Evolutionary conservation across 2,888 invertebrate species (phyloP), one percentile per base, ranked within the genome.

Genomic region (Ceraclea dissimilis): DNA sequence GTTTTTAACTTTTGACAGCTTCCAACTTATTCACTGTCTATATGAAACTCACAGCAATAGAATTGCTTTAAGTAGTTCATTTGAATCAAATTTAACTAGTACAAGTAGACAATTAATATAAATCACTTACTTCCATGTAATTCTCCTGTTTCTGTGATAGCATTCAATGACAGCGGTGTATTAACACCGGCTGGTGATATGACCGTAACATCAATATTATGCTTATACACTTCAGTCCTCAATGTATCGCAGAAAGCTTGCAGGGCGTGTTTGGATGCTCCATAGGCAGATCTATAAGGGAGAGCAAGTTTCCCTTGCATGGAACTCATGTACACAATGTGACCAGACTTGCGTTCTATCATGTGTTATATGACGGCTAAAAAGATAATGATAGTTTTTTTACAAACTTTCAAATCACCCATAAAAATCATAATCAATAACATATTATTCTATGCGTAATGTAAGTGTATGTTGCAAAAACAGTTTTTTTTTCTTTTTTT

Each of bases 221-320:
- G 77, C 56, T 82, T 78, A 44, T 82, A 74, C 63, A 95, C 80
- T 80, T 99, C 99, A 20, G 94, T 88, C 64, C 97, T 79, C 46
- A 97, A 75, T 31, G 86, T 83, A 72, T 99, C 98, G 62, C 88
- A 88, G 76, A 95, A 96, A 13, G 95, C 96, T 76, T 97, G 93
- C 55, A 94, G 66, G 1, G 96, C 96, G 78, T 96, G 95, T 71
- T 97, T 97, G 0, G 95, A 91, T 18, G 96, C 94, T 53, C 88
- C 82, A 76, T 97, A 93, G 0, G 92, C 86, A 39, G 92, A 88
- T 56, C 93, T 84, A 63, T 86, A 85, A 2, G 98, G 97, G 66
- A 97, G 80, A 2, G 93, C 88, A 61, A 98, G 83, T 67, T 89
- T 84, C 16, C 96, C 96, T 75, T 98, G 97, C 0, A 98, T 81